phyloP scores from a whole-genome alignment of 2,113 vertebrate genomes.

The Maccullochella peelii region DNA sequence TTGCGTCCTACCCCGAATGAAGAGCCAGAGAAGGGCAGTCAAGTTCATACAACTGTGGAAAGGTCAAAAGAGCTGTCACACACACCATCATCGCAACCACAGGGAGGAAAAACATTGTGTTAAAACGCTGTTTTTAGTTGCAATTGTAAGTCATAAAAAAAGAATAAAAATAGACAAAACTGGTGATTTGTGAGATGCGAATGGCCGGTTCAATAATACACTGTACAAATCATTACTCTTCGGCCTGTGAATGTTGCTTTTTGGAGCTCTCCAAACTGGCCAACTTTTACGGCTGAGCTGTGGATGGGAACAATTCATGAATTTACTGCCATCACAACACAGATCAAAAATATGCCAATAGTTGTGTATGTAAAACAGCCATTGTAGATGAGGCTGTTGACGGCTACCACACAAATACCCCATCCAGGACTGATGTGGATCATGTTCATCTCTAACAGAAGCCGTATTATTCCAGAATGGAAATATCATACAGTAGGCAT shows the following conservation, averaged over 20 bases:
- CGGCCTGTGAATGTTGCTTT: constrained; percentile 28
- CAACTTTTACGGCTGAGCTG: constrained; percentile 40
- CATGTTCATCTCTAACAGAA: constrained; percentile 37
- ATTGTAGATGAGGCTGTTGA: constrained; percentile 45
- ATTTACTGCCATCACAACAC: constrained; percentile 48
- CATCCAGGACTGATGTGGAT: constrained; percentile 14
- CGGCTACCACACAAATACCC: constrained; percentile 46
- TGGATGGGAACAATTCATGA: constrained; percentile 47
- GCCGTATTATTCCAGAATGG: constrained; percentile 23
- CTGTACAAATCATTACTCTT: constrained; percentile 28
- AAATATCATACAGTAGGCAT: constrained; percentile 13
- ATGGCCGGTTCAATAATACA: constrained; percentile 36
- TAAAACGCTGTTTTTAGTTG: constrained; percentile 10
- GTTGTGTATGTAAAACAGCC: constrained; percentile 18
- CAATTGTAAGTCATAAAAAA: neutral
- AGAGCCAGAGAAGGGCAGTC: constrained; percentile 13
- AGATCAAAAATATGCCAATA: constrained; percentile 54
- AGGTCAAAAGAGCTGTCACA: constrained; percentile 52
- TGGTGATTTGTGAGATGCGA: constrained; percentile 51
- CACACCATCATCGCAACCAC: constrained; percentile 26
- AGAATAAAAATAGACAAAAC: constrained; percentile 2
- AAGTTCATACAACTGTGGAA: constrained; percentile 15
- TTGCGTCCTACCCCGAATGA: neutral
- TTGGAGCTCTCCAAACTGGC: constrained; percentile 18
- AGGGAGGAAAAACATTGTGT: constrained; percentile 32